phyloP scores from a whole-genome alignment of 2,888 invertebrate genomes.

The Xylota segnis region DNA sequence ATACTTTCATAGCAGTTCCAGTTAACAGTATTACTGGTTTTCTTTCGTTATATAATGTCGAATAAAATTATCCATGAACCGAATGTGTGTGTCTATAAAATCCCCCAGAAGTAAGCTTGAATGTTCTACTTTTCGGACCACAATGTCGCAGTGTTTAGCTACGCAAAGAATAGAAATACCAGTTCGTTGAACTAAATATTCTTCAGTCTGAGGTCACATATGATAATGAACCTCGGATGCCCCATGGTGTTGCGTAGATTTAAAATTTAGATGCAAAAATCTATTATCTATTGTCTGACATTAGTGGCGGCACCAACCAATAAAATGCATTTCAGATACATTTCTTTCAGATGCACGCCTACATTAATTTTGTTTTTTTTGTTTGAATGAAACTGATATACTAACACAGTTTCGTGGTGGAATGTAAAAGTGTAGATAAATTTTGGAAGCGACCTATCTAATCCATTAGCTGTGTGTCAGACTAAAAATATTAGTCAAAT shows the following conservation, averaged over 20 bases:
- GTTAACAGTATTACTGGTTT: constrained; percentile 41
- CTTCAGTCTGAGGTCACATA: constrained; percentile 8
- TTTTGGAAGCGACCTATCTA: neutral
- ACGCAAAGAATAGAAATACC: constrained; percentile 16
- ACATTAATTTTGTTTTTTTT: neutral
- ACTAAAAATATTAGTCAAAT: constrained; percentile 4
- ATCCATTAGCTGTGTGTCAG: constrained; percentile 10
- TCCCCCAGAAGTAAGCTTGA: neutral
- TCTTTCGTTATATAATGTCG: constrained; percentile 38
- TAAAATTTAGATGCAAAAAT: neutral
- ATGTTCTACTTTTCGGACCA: constrained; percentile 33
- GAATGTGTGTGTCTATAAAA: constrained; percentile 1
- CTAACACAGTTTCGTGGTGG: neutral
- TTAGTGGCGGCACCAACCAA: neutral
- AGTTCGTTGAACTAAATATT: constrained; percentile 43
- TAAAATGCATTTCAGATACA: constrained; percentile 4
- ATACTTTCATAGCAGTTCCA: constrained; percentile 43
- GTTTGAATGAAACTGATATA: neutral
- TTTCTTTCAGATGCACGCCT: neutral
- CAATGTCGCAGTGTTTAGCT: constrained; percentile 23
- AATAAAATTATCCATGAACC: constrained; percentile 16
- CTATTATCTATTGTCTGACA: neutral
- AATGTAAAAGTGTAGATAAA: constrained; percentile 16
- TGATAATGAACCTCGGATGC: constrained; percentile 14
- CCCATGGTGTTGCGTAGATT: neutral